Evolutionary conservation across 2,888 invertebrate genomes (phyloP), one percentile per base, ranked within the genome.

Genomic region (Branchipolynoe longqiensis): DNA sequence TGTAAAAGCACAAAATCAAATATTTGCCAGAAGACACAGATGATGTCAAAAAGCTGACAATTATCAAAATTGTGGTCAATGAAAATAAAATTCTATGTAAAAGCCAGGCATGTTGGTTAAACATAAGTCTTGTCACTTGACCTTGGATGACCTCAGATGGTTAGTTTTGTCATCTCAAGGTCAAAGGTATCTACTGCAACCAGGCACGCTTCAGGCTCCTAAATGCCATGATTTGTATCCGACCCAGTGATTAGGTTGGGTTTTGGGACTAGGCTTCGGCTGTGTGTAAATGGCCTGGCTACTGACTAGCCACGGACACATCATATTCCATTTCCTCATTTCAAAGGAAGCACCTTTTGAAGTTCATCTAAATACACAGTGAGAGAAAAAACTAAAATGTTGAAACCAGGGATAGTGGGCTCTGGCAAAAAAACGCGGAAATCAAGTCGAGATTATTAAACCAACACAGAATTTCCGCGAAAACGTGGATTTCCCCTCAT

Each of bases 111-210:
- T 62, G 62, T 25, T 25, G 14, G 14, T 31, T 62, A 14, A 25
- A 14, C 31, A 62, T 62, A 62, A 3, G 31, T 62, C 31, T 62
- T 62, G 31, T 18, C 28, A 2, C 28, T 31, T 62, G 62, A 62
- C 62, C 25, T 31, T 62, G 62, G 3, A 14, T 31, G 62, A 28
- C 62, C 62, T 62, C 31, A 25, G 62, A 3, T 62, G 25, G 62
- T 25, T 62, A 25, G 62, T 18, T 62, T 62, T 62, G 48, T 48
- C 48, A 48, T 48, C 48, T 18, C 48, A 48, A 62, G 62, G 62
- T 62, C 62, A 25, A 31, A 12, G 12, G 28, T 31, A 31, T 62
- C 31, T 12, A 31, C 28, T 62, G 62, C 25, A 28, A 25, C 12
- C 28, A 14, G 28, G 14, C 62, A 4, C 14, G 1, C 14, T 62